These are phyloP conservation scores for Enteromius treurensis DNA, from an alignment of 2,797 vertebrate species.

Conservation along the genomic window DNA sequence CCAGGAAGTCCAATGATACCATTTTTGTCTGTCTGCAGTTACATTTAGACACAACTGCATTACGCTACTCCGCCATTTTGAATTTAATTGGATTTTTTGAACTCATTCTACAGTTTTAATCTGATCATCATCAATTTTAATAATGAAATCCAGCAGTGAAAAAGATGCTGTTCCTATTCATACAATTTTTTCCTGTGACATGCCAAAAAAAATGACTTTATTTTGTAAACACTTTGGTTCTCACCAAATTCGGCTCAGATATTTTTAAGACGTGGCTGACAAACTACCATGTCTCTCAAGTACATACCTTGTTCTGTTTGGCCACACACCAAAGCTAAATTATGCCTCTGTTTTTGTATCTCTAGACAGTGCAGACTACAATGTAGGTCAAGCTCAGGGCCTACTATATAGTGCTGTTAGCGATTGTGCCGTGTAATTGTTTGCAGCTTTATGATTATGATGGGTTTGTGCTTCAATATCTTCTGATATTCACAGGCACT, in stretches of 20 bases:
- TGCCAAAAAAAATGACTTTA: neutral
- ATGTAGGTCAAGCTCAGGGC: neutral
- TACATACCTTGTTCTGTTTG: neutral
- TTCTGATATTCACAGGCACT: neutral
- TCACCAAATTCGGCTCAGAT: neutral
- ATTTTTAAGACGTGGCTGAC: neutral
- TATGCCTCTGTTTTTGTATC: neutral
- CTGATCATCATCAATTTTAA: neutral
- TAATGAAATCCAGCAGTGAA: neutral
- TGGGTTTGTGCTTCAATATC: slow-evolving; percentile 1
- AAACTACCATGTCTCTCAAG: neutral
- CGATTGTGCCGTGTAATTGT: neutral
- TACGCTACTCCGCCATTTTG: neutral
- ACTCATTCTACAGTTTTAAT: neutral
- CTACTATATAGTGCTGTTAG: neutral
- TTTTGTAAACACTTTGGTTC: neutral
- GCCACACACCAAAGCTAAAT: neutral
- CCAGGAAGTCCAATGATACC: neutral
- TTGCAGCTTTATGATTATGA: slow-evolving; percentile 16
- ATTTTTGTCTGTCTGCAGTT: neutral
- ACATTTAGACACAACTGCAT: neutral
- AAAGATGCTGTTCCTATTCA: neutral
- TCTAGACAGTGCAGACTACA: neutral
- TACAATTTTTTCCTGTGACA: neutral
- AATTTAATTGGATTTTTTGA: neutral